These are phyloP conservation scores for Ameiurus melas DNA, from an alignment of 2,113 vertebrate species.

Conservation along the genomic window DNA sequence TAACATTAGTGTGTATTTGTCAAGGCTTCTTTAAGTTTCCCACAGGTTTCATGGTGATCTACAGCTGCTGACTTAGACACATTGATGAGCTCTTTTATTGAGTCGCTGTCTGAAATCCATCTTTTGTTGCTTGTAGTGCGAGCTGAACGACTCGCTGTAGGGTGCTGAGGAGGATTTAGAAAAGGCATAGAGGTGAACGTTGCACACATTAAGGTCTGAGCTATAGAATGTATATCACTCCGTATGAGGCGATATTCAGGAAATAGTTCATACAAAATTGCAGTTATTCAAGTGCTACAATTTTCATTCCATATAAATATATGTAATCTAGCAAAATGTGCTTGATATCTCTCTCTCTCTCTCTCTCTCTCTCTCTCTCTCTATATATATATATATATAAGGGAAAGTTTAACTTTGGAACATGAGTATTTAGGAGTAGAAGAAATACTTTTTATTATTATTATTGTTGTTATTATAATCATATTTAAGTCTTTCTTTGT, in stretches of 20 bases:
- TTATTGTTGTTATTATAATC: background rate
- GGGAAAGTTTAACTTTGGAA: too few relatives aligned
- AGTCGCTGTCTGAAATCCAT: conserved; percentile 6
- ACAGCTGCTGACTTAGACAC: conserved; percentile 8
- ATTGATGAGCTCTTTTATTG: background rate
- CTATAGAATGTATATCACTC: background rate
- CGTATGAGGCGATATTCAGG: background rate
- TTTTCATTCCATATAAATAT: background rate
- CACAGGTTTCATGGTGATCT: background rate
- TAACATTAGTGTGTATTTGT: background rate
- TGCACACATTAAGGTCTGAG: background rate
- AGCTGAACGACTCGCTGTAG: background rate
- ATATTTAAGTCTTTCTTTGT: background rate
- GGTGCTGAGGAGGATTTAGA: background rate
- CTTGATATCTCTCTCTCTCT: too few relatives aligned
- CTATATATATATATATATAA: too few relatives aligned
- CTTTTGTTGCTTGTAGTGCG: background rate
- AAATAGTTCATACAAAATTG: background rate
- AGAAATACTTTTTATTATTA: background rate
- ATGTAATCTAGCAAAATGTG: too few relatives aligned
- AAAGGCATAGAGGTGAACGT: background rate
- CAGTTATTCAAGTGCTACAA: background rate
- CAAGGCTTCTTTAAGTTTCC: background rate
- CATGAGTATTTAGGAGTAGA: too few relatives aligned
- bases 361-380: too few relatives aligned